phyloP scores from a whole-genome alignment of 2,888 invertebrate genomes.

The Drosophila buzzatii region DNA sequence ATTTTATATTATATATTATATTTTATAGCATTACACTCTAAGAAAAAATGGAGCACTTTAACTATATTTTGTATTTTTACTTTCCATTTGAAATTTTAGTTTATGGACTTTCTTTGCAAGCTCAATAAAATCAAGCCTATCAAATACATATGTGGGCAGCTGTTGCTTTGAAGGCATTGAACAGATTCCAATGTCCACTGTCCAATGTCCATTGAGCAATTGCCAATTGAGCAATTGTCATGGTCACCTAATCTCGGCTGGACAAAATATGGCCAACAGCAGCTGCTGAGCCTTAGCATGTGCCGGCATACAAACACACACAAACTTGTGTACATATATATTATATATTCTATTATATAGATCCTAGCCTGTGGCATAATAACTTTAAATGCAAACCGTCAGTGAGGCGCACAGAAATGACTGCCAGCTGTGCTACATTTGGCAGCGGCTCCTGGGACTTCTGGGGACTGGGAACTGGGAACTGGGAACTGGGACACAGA shows the following conservation, averaged over 20 bases:
- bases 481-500: conserved; percentile 26
- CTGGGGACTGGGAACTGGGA: background rate
- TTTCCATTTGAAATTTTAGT: background rate
- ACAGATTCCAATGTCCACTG: background rate
- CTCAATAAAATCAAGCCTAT: background rate
- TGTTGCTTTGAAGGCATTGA: conserved; percentile 17
- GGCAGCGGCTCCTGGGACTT: conserved; percentile 13
- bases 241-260: conserved; percentile 75
- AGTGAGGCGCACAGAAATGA: conserved; percentile 53
- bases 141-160: background rate
- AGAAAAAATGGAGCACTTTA: too few relatives aligned
- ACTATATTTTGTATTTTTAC: background rate
- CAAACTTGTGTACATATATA: background rate
- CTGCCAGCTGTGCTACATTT: conserved; percentile 70
- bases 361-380: conserved; percentile 49
- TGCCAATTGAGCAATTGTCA: conserved; percentile 64
- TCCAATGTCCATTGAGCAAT: conserved; percentile 3
- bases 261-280: conserved; percentile 50
- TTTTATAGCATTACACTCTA: too few relatives aligned
- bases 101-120: background rate
- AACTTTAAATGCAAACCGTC: conserved; percentile 60
- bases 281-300: conserved; percentile 3
- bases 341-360: conserved; percentile 1
- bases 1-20: too few relatives aligned
- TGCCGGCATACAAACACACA: background rate